Evolutionary conservation across 2,113 vertebrate genomes (phyloP).

Genomic region (Ancistrus triradiatus): DNA sequence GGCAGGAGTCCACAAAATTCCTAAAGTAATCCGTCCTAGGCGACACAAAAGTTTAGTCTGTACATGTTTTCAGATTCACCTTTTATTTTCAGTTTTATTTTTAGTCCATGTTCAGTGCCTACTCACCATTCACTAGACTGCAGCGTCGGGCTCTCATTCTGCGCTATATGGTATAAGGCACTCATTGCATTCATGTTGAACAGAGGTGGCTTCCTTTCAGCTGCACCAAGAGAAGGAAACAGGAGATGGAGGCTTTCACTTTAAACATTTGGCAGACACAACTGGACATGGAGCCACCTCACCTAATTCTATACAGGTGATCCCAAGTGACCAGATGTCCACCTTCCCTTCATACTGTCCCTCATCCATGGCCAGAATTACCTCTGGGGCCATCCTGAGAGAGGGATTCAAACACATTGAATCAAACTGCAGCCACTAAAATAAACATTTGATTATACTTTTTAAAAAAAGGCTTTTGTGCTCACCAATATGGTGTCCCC

Average conservation of each 20-base stretch:
- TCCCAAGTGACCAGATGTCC: conserved; percentile 79
- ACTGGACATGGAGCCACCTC: neutral
- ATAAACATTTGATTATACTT: neutral
- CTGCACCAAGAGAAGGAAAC: conserved; percentile 50
- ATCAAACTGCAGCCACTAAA: neutral
- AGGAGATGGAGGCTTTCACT: conserved; percentile 1
- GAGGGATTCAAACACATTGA: neutral
- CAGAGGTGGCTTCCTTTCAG: conserved; percentile 87
- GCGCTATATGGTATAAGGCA: conserved; percentile 95
- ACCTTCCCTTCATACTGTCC: conserved; percentile 80
- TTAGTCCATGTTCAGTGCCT: neutral
- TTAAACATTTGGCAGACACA: neutral
- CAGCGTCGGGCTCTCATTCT: conserved; percentile 86
- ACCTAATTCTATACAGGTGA: conserved; percentile 80
- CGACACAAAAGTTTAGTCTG: neutral
- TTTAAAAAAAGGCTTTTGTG: neutral
- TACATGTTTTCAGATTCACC: neutral
- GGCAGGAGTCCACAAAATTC: conserved; percentile 89
- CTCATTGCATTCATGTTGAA: conserved; percentile 96
- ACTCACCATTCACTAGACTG: conserved; percentile 86
- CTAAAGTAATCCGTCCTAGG: conserved; percentile 86
- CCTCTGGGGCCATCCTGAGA: conserved; percentile 78
- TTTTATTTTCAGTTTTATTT: neutral
- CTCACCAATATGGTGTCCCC: conserved; percentile 77
- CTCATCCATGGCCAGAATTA: conserved; percentile 80